Evolutionary conservation across 2,113 vertebrate genomes (phyloP).

Genomic region (Urocolius indicus): DNA sequence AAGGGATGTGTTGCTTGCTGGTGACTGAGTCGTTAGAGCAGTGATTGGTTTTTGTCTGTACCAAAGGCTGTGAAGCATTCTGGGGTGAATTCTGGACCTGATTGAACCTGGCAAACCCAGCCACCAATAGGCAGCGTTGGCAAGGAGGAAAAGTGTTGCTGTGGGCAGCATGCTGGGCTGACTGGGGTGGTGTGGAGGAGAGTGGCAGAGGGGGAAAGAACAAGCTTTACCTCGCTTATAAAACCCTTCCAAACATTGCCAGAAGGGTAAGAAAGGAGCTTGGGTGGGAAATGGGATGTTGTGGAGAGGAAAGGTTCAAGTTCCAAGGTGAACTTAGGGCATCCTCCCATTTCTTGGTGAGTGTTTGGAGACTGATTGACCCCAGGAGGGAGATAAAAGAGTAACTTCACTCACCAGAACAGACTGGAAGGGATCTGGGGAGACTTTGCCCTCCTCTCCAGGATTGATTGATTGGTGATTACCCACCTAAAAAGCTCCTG

Average conservation of each 20-base stretch:
- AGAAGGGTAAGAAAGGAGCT: neutral
- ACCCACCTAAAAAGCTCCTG: neutral
- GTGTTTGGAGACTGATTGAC: neutral
- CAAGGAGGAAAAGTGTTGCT: neutral
- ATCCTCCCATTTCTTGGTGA: neutral
- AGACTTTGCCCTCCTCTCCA: neutral
- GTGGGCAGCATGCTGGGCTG: neutral
- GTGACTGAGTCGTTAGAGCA: neutral
- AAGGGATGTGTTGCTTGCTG: neutral
- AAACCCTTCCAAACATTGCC: neutral
- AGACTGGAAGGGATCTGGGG: neutral
- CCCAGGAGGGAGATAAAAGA: neutral
- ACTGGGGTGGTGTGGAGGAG: fast-evolving
- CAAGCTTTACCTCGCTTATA: neutral
- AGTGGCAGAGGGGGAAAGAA: neutral
- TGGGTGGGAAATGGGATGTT: fast-evolving
- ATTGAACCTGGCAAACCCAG: neutral
- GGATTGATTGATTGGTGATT: neutral
- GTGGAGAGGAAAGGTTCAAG: neutral
- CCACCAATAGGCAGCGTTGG: neutral
- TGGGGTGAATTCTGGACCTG: neutral
- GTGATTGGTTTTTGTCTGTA: neutral
- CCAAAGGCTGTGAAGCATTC: neutral
- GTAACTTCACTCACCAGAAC: neutral
- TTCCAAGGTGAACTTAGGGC: neutral